Percentiles rank a stretch among this genome's conserved stretches.
These are phyloP conservation scores for Rhodophaea formosa DNA, from an alignment of 2,888 invertebrate species.

Conservation along the genomic window DNA sequence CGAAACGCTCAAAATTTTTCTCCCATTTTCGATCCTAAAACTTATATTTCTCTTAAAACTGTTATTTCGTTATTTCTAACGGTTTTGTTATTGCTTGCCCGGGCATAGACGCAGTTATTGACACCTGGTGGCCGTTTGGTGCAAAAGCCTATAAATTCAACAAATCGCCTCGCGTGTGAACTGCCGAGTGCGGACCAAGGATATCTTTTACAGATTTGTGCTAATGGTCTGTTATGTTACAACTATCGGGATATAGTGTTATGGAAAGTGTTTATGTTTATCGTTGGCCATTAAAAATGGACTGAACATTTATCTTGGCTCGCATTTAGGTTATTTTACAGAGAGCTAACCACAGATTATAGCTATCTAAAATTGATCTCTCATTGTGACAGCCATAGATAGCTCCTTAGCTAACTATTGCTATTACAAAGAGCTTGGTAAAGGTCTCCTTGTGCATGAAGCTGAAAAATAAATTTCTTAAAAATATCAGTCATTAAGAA, in stretches of 20 bases:
- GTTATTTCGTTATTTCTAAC: constrained; percentile 9
- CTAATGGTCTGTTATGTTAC: constrained; percentile 11
- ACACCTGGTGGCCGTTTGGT: constrained; percentile 57
- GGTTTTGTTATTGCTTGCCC: constrained; percentile 4
- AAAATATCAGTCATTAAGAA: no score
- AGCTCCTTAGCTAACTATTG: no score
- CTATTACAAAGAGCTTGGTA: no score
- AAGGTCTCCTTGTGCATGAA: no score
- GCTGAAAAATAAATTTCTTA: no score
- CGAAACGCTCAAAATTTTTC: no score
- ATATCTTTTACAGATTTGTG: constrained; percentile 19
- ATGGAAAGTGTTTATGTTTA: background rate
- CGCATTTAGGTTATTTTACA: background rate
- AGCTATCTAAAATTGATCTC: no score
- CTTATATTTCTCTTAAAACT: constrained; percentile 3
- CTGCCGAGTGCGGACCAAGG: constrained; percentile 43
- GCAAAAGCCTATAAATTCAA: constrained; percentile 58
- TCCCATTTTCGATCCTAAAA: background rate
- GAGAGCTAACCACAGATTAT: no score
- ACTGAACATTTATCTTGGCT: background rate
- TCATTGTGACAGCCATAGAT: no score
- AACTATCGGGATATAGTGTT: constrained; percentile 5
- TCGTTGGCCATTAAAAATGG: background rate
- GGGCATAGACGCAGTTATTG: constrained; percentile 46
- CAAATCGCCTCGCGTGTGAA: constrained; percentile 56